Evolutionary conservation across 2,888 invertebrate genomes (phyloP).

Genomic region (Cataglyphis cursor): DNA sequence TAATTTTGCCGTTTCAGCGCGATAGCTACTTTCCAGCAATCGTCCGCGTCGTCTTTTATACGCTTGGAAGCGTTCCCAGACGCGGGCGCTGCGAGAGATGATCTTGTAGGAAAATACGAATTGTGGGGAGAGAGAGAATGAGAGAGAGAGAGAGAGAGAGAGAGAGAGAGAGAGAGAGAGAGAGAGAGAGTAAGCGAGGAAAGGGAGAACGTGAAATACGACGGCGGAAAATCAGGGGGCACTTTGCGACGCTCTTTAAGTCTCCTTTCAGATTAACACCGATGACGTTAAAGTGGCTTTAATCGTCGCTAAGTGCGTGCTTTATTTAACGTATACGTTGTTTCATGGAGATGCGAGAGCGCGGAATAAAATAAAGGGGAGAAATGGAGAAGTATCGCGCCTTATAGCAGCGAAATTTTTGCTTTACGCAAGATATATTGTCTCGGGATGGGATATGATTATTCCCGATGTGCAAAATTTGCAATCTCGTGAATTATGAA

Average conservation of each 20-base stretch:
- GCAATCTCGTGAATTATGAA: neutral
- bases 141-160: neutral
- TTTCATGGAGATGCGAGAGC: constrained; percentile 28
- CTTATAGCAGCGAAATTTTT: neutral
- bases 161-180: neutral
- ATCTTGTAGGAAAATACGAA: constrained; percentile 48
- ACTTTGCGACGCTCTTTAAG: constrained; percentile 31
- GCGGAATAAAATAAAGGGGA: constrained; percentile 24
- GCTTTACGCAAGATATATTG: neutral
- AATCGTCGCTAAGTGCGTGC: constrained; percentile 38
- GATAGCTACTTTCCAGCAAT: constrained; percentile 51
- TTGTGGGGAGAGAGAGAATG: neutral
- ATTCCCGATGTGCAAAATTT: neutral
- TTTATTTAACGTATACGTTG: constrained; percentile 25
- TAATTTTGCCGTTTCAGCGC: constrained; percentile 41
- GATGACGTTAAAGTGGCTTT: constrained; percentile 46
- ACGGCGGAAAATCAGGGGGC: constrained; percentile 15
- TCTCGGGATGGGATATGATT: neutral
- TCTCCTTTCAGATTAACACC: constrained; percentile 41
- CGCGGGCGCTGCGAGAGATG: constrained; percentile 35
- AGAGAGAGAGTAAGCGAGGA: neutral
- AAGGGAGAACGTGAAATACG: constrained; percentile 27
- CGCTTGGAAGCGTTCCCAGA: constrained; percentile 49
- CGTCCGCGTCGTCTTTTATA: constrained; percentile 39
- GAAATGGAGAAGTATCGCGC: neutral